A percentile compares a stretch with the other conserved stretches of the same genome.
Conservation (phyloP, 2,888 invertebrate species). For the Cosmia trapezina region DNA sequence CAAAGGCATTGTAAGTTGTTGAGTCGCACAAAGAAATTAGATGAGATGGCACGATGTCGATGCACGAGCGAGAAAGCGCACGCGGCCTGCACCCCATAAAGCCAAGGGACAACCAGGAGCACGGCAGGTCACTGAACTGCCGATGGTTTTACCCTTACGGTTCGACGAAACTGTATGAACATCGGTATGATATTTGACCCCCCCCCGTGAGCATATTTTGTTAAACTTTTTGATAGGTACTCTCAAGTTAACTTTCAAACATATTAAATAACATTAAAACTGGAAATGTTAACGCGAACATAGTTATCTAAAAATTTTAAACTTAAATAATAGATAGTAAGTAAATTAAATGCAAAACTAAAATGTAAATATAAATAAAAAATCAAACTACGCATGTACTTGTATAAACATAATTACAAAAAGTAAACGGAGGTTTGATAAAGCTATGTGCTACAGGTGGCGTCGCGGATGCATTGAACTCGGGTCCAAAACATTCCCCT, state of each 20-base stretch:
- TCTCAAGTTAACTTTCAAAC: background rate
- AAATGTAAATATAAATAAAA: background rate
- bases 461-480: conserved; percentile 81
- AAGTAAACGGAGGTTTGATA: conserved; percentile 14
- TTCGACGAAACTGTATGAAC: conserved; percentile 66
- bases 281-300: background rate
- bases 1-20: background rate
- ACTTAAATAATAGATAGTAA: background rate
- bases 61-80: conserved; percentile 77
- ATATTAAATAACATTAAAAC: background rate
- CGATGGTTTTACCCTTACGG: conserved; percentile 77
- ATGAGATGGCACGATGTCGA: conserved; percentile 74
- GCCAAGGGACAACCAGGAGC: conserved; percentile 81
- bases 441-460: conserved; percentile 61
- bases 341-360: background rate
- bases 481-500: conserved; percentile 78
- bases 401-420: background rate
- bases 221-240: background rate
- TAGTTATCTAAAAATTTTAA: background rate
- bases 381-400: background rate
- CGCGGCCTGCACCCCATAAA: conserved; percentile 84
- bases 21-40: conserved; percentile 74
- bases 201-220: conserved; percentile 60
- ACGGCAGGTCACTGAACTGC: conserved; percentile 86
- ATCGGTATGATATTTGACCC: conserved; percentile 63